phyloP scores from a whole-genome alignment of 2,113 vertebrate species.

The Pelobates fuscus region DNA sequence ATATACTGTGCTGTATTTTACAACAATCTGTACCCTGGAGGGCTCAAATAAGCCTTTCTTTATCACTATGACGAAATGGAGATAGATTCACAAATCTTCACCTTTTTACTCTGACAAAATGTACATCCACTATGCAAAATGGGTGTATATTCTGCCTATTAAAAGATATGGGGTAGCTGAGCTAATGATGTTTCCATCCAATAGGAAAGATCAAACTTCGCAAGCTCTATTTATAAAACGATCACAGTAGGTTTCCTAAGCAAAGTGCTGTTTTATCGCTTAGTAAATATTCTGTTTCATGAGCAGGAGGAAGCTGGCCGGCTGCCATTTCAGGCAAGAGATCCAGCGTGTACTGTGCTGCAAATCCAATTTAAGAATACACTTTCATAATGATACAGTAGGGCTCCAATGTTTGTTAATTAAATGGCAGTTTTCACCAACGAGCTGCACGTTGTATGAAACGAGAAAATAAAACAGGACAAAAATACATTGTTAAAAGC shows the following conservation, averaged over 20 bases:
- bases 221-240: constrained; percentile 41
- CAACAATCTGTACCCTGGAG: too few relatives aligned
- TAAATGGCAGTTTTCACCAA: neutral
- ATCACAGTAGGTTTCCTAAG: constrained; percentile 43
- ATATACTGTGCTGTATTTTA: too few relatives aligned
- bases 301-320: constrained; percentile 36
- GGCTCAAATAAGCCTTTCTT: too few relatives aligned
- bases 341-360: constrained; percentile 20
- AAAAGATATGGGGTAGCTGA: constrained; percentile 9
- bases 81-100: neutral
- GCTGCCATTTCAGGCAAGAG: constrained; percentile 36
- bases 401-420: constrained; percentile 3
- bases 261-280: constrained; percentile 43
- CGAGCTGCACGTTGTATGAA: too few relatives aligned
- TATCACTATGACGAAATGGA: too few relatives aligned
- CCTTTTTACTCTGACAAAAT: constrained; percentile 3
- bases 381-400: constrained; percentile 27
- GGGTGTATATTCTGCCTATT: too few relatives aligned
- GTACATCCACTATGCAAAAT: neutral
- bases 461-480: too few relatives aligned
- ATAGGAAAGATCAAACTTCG: constrained; percentile 23
- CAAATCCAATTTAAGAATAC: constrained; percentile 28
- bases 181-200: constrained; percentile 10
- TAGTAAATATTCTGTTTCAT: constrained; percentile 47
- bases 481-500: too few relatives aligned